Conservation (phyloP, 2,113 vertebrate species). For the Urocolius indicus region DNA sequence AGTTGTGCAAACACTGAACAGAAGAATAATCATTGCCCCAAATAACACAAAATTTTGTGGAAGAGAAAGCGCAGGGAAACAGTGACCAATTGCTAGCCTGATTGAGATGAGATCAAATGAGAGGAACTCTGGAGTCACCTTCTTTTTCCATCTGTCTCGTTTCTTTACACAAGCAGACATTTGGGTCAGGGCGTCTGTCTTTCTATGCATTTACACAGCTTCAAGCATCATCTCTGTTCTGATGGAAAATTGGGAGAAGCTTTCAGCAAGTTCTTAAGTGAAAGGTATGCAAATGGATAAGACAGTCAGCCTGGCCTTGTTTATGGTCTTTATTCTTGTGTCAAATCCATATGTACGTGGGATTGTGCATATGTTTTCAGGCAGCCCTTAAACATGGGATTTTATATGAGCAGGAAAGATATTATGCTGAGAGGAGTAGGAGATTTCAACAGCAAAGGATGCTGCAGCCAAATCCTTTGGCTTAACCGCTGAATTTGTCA, state of each 20-base stretch:
- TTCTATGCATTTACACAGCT: neutral
- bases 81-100: neutral
- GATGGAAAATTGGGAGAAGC: neutral
- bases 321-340: neutral
- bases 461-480: neutral
- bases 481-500: neutral
- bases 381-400: neutral
- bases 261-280: conserved; percentile 36
- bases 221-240: neutral
- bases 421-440: neutral
- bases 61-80: neutral
- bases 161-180: neutral
- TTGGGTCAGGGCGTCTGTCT: neutral
- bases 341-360: neutral
- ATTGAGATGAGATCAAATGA: neutral
- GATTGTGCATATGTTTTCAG: conserved; percentile 21
- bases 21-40: neutral
- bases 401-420: neutral
- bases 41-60: neutral
- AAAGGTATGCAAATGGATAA: conserved; percentile 7
- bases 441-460: neutral
- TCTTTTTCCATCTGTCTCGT: neutral
- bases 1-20: neutral
- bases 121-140: neutral
- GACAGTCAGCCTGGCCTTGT: neutral